Evolutionary conservation across 2,113 vertebrate species (phyloP).

Genomic region (Struthio camelus): DNA sequence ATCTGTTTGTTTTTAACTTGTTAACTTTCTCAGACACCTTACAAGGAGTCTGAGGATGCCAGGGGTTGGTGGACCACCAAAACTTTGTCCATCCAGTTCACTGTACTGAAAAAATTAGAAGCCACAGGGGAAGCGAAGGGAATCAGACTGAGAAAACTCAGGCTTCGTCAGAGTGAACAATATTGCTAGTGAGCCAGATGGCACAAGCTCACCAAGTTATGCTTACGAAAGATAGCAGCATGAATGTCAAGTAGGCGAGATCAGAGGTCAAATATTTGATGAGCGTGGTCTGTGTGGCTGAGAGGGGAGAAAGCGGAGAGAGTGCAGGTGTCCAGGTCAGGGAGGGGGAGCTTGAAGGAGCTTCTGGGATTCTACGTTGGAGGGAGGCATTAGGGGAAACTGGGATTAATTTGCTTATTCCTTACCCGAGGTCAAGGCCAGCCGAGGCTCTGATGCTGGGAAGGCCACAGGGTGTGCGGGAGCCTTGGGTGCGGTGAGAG

Average conservation of each 20-base stretch:
- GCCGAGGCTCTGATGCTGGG: neutral
- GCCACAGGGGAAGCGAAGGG: neutral
- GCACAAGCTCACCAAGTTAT: neutral
- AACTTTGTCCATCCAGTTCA: neutral
- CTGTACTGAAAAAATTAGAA: neutral
- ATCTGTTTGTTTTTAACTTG: too few relatives aligned
- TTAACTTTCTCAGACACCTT: too few relatives aligned
- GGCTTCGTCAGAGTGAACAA: too few relatives aligned
- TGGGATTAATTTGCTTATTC: fast-evolving
- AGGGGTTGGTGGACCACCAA: neutral
- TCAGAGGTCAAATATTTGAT: neutral
- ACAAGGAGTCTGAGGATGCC: too few relatives aligned
- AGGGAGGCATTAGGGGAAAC: neutral
- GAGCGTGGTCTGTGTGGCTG: neutral
- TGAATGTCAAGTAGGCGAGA: neutral
- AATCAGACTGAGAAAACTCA: neutral
- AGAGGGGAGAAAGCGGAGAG: neutral
- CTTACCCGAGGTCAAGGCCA: neutral
- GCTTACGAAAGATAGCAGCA: too few relatives aligned
- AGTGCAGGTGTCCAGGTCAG: neutral
- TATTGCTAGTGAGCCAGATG: neutral
- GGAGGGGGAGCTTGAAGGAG: neutral
- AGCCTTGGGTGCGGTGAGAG: neutral
- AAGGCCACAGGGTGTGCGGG: neutral
- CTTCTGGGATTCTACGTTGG: neutral